These are phyloP conservation scores for Pararge aegeria DNA, from an alignment of 1,140 invertebrate species.

Conservation along the genomic window DNA sequence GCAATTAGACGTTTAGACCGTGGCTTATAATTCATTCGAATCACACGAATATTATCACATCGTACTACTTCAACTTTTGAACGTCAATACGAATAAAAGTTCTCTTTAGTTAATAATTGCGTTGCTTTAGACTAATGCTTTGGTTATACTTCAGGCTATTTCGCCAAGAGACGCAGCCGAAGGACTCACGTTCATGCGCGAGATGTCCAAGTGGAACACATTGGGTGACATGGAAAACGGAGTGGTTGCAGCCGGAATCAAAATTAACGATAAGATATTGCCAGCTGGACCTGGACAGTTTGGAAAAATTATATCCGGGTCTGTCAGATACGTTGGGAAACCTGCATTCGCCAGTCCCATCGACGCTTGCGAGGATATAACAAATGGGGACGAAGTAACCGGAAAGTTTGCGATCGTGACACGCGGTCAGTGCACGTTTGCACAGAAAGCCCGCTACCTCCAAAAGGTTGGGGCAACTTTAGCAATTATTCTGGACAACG, in stretches of 20 bases:
- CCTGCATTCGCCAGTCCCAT: conserved; percentile 81
- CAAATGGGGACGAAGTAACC: conserved; percentile 82
- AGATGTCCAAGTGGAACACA: conserved; percentile 96
- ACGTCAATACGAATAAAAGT: too few relatives aligned
- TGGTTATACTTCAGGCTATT: conserved; percentile 84
- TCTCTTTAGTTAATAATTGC: too few relatives aligned
- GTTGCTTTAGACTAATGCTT: not conserved
- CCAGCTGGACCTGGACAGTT: conserved; percentile 96
- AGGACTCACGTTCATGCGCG: conserved; percentile 97
- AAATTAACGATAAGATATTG: conserved; percentile 72
- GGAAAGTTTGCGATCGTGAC: conserved; percentile 92
- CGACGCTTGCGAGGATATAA: conserved; percentile 84
- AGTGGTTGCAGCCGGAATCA: conserved; percentile 53
- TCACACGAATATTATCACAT: too few relatives aligned
- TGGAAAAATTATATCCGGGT: conserved; percentile 86
- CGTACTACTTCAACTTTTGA: too few relatives aligned
- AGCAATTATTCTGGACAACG: conserved; percentile 95
- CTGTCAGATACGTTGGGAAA: conserved; percentile 81
- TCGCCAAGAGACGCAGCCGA: conserved; percentile 93
- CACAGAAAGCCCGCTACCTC: conserved; percentile 94
- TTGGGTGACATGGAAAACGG: conserved; percentile 67
- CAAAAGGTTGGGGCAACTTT: conserved; percentile 91
- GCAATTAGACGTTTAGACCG: too few relatives aligned
- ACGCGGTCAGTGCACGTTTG: conserved; percentile 96
- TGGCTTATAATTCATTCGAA: too few relatives aligned